Conservation (phyloP, 2,113 vertebrate species). For the Nyctibius bracteatus region DNA sequence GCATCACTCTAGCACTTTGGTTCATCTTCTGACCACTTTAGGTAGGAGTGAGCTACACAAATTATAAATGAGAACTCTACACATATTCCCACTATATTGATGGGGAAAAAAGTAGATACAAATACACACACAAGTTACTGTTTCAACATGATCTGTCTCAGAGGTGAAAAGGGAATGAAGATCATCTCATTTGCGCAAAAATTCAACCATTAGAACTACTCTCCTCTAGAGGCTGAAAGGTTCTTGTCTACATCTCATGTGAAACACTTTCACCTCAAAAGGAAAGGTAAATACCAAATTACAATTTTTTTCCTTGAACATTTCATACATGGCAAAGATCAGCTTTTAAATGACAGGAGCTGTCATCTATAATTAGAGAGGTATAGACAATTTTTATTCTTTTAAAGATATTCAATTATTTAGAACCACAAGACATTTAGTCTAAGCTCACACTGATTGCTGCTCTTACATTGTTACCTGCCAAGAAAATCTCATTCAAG, state of each 20-base stretch:
- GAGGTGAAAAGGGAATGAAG: neutral
- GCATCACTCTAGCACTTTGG: neutral
- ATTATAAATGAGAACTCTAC: neutral
- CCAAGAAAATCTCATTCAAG: slow-evolving; percentile 14
- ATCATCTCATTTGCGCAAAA: neutral
- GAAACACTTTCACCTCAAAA: neutral
- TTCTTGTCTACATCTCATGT: neutral
- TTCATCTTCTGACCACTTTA: neutral
- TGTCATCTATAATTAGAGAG: neutral
- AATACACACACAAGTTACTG: neutral
- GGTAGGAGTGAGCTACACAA: neutral
- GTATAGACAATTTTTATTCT: neutral
- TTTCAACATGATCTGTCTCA: neutral
- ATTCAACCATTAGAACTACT: neutral
- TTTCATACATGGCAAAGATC: neutral
- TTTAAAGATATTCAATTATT: neutral
- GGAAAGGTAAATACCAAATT: neutral
- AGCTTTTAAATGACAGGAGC: neutral
- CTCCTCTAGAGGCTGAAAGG: neutral
- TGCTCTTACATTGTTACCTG: neutral
- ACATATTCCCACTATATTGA: neutral
- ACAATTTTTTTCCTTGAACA: neutral
- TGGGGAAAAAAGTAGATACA: neutral
- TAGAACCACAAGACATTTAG: neutral
- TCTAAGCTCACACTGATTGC: neutral